Evolutionary conservation across 2,888 invertebrate species (phyloP).

Genomic region (Cepaea hortensis): DNA sequence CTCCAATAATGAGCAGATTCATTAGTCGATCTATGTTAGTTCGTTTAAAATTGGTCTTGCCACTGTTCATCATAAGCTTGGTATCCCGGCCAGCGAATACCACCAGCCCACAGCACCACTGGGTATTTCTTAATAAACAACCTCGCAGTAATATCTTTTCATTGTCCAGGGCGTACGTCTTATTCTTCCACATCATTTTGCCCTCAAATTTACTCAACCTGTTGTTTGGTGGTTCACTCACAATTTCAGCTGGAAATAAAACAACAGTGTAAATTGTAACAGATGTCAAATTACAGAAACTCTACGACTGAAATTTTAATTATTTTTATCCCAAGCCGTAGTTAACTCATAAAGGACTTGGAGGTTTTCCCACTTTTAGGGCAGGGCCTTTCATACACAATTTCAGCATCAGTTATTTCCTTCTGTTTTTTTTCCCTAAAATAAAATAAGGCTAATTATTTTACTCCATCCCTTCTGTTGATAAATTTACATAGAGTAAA

Average conservation of each 20-base stretch:
- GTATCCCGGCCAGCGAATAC: conserved; percentile 99
- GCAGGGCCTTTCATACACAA: no score
- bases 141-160: conserved; percentile 97
- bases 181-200: conserved; percentile 82
- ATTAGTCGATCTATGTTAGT: conserved; percentile 99
- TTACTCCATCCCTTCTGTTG: no score
- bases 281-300: background rate
- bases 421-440: no score
- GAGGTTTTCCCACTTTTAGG: no score
- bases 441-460: no score
- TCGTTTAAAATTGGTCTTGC: conserved; percentile 98
- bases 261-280: background rate
- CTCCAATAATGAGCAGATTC: conserved; percentile 98
- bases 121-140: conserved; percentile 88
- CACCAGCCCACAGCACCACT: conserved; percentile 81
- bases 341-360: no score
- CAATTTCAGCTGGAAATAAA: conserved; percentile 82
- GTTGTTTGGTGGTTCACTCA: conserved; percentile 98
- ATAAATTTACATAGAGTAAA: no score
- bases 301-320: background rate
- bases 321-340: background rate
- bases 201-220: conserved; percentile 98
- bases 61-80: conserved; percentile 99
- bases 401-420: no score
- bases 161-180: conserved; percentile 90